Conservation (phyloP, 2,113 vertebrate genomes). For the Myotis brandtii region DNA sequence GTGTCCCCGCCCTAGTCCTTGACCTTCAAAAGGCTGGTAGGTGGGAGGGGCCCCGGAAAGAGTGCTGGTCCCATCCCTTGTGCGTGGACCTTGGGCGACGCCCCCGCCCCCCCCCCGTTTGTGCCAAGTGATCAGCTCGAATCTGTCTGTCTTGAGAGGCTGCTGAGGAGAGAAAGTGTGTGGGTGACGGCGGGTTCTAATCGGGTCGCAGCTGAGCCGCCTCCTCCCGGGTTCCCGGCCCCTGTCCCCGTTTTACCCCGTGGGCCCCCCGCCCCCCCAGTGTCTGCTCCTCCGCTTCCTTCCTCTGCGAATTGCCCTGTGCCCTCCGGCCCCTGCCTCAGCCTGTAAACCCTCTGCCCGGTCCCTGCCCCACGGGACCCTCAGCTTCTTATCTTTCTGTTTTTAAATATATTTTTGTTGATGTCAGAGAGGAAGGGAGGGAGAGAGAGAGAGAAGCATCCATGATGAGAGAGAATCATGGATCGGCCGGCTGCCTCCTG, state of each 20-base stretch:
- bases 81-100: neutral
- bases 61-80: neutral
- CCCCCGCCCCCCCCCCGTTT: neutral
- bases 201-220: neutral
- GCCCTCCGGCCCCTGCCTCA: neutral
- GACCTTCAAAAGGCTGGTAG: neutral
- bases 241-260: rapidly evolving
- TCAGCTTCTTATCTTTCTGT: neutral
- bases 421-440: no score
- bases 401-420: no score
- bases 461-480: no score
- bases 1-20: neutral
- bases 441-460: no score
- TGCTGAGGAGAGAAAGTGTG: neutral
- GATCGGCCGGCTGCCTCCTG: no score
- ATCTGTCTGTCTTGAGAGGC: neutral
- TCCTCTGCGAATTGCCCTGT: neutral
- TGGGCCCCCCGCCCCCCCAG: no score
- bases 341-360: neutral
- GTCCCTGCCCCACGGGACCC: neutral
- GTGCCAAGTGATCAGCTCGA: neutral
- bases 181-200: rapidly evolving
- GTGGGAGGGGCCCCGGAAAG: neutral
- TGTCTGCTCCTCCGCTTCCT: neutral
- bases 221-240: neutral